These are phyloP conservation scores for Rhamphomyia laevipes DNA, from an alignment of 2,888 invertebrate species.

Conservation along the genomic window DNA sequence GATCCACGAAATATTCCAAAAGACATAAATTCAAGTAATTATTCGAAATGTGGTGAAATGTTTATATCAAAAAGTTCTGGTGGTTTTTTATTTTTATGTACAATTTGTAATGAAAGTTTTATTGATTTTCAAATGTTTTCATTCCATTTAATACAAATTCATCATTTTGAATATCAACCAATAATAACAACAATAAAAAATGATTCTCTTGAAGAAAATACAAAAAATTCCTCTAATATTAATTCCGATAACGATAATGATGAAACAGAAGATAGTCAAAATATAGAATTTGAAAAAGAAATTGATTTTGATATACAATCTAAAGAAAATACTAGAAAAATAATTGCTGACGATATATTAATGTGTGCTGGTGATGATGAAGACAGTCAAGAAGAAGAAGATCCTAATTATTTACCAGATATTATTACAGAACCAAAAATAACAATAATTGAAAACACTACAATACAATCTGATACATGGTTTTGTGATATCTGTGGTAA, in stretches of 20 bases:
- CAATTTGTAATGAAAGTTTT: not conserved
- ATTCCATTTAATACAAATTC: not conserved
- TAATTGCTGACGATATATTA: too few relatives aligned
- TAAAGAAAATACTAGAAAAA: too few relatives aligned
- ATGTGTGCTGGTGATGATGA: not conserved
- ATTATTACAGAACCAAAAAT: too few relatives aligned
- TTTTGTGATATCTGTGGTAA: not conserved
- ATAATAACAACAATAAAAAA: not conserved
- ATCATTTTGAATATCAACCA: not conserved
- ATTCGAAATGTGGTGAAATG: not conserved
- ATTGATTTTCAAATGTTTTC: not conserved
- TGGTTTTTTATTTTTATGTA: not conserved
- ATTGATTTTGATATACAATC: not conserved
- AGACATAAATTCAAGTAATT: too few relatives aligned
- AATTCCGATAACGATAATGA: too few relatives aligned
- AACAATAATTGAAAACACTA: too few relatives aligned
- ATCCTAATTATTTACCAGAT: not conserved
- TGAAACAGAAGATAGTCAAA: not conserved
- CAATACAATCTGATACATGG: not conserved
- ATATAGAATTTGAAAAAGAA: not conserved
- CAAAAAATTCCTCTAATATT: not conserved
- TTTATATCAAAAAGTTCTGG: not conserved
- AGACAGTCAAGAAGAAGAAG: not conserved
- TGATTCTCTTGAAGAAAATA: not conserved
- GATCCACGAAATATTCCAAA: too few relatives aligned